Evolutionary conservation across 2,888 invertebrate species (phyloP), one percentile per base, ranked within the genome.

Genomic region (Pseudanteris insignis): DNA sequence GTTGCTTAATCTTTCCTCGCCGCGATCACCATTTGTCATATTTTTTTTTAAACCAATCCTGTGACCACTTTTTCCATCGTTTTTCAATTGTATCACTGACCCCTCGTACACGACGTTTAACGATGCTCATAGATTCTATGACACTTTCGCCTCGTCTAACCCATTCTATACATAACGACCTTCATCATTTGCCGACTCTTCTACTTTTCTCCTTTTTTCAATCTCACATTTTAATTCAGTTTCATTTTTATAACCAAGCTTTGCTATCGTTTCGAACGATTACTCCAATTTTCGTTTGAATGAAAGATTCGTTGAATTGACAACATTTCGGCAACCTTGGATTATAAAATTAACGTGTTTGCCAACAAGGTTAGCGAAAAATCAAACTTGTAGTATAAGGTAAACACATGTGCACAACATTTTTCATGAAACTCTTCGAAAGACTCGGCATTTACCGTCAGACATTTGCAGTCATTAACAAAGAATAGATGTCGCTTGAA

Each of bases 21-120:
- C 38, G 41, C 50, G 47, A n/a, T 40, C 29, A 30, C 40, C 50
- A 33, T 51, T 51, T 36, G 34, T 51, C 51, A 41, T 41, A 3
- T 18, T 18, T 18, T 18, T 18, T 18, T 18, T 6, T 6, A 18
- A 6, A 6, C 18, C 6, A 18, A 4, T 18, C 4, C 2, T 13
- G 25, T 13, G 5, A 11, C 26, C 12, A 9, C 34, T 33, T n/a
- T 33, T 33, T 44, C 8, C 8, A 6, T 9, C n/a, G n/a, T 48
- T 38, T 38, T 28, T 34, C 34, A 34, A 34, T 46, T 46, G 46
- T 46, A 10, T 26, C 18, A 15, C 26, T 44, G 25, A 26, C 24
- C 44, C 44, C 44, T n/a, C 30, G 18, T 18, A 18, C 4, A 18
- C 18, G n/a, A n/a, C n/a, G n/a, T n/a, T n/a, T n/a, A n/a, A n/a